phyloP scores from a whole-genome alignment of 2,888 invertebrate species.

The Drosophila niveifrons region DNA sequence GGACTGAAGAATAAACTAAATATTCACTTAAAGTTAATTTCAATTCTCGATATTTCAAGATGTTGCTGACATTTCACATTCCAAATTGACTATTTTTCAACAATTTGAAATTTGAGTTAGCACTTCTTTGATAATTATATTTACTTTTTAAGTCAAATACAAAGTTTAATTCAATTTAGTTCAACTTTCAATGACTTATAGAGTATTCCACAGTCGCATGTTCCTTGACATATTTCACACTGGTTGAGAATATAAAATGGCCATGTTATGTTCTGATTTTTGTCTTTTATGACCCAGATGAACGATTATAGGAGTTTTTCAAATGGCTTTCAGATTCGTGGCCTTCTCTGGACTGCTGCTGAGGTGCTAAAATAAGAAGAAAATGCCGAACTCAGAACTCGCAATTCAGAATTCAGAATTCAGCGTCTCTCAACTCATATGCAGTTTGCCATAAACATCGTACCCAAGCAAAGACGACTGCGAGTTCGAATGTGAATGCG shows the following conservation, averaged over 20 bases:
- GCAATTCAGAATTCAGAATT: constrained; percentile 42
- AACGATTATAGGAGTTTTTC: constrained; percentile 62
- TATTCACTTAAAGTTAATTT: too few relatives aligned
- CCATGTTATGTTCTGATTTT: constrained; percentile 58
- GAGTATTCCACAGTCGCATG: not conserved
- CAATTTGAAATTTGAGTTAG: too few relatives aligned
- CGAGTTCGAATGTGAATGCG: constrained; percentile 1
- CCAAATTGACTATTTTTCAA: too few relatives aligned
- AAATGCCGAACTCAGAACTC: constrained; percentile 38
- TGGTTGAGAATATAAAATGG: constrained; percentile 48
- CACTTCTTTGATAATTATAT: too few relatives aligned
- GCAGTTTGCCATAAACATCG: constrained; percentile 30
- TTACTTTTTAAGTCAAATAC: too few relatives aligned
- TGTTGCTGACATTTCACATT: too few relatives aligned
- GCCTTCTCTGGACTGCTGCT: not conserved
- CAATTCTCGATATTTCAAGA: too few relatives aligned
- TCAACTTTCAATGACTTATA: too few relatives aligned
- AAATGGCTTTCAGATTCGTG: constrained; percentile 21
- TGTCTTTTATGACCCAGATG: constrained; percentile 65
- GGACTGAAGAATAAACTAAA: too few relatives aligned
- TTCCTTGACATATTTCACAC: not conserved
- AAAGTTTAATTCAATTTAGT: too few relatives aligned
- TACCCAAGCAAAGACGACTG: constrained; percentile 17
- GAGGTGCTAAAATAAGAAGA: constrained; percentile 48
- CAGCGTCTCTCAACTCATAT: constrained; percentile 27